Evolutionary conservation across 1,140 invertebrate genomes (phyloP).

Genomic region (Anagrus nilaparvatae): DNA sequence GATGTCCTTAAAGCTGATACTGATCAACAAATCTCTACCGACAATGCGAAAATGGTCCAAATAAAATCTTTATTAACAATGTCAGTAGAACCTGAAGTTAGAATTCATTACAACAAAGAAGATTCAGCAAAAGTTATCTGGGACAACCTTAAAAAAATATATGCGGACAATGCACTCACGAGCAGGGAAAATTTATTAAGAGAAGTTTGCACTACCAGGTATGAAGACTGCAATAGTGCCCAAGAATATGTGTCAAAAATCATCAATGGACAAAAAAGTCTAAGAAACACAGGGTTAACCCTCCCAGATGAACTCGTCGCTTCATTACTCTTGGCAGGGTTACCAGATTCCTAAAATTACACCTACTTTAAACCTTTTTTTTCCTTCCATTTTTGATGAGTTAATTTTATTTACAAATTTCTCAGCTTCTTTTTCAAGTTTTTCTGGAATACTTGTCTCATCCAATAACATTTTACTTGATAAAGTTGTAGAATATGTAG

Average conservation of each 20-base stretch:
- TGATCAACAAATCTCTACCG: too few relatives aligned
- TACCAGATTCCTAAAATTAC: constrained; percentile 7
- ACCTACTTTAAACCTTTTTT: too few relatives aligned
- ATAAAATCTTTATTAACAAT: too few relatives aligned
- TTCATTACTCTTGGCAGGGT: constrained; percentile 13
- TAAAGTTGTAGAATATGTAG: too few relatives aligned
- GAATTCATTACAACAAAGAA: constrained; percentile 20
- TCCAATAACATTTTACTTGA: too few relatives aligned
- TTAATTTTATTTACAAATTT: too few relatives aligned
- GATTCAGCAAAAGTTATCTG: constrained; percentile 20
- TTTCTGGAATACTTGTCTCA: too few relatives aligned
- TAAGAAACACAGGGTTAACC: constrained; percentile 26
- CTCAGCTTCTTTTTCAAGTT: too few relatives aligned
- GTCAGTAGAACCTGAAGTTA: too few relatives aligned
- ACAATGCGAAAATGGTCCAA: too few relatives aligned
- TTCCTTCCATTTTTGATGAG: too few relatives aligned
- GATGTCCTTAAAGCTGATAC: too few relatives aligned
- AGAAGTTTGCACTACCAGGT: constrained; percentile 21
- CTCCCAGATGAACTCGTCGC: constrained; percentile 31
- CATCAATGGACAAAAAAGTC: constrained; percentile 25
- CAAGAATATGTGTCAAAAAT: constrained; percentile 30
- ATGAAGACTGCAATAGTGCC: constrained; percentile 23
- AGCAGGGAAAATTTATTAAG: constrained; percentile 28
- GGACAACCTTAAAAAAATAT: constrained; percentile 22
- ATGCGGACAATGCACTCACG: constrained; percentile 30